Percentiles rank a stretch among this genome's conserved stretches.
Conservation (phyloP, 2,888 invertebrate species). For the Eurytoma californica region DNA sequence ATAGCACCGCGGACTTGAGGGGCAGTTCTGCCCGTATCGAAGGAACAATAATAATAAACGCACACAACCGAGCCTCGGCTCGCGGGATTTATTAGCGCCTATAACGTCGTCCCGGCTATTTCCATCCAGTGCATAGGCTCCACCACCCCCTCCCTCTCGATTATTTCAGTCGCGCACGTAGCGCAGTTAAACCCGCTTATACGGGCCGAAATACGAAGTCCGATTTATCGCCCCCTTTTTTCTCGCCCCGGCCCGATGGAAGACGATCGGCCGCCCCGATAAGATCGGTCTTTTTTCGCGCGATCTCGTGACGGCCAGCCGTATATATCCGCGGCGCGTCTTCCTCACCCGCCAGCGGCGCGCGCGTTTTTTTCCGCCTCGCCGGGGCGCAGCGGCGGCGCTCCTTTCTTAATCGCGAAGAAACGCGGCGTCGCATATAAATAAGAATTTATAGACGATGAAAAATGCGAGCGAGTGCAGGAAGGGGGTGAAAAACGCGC, state of each 20-base stretch:
- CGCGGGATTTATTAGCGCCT: conserved; percentile 17
- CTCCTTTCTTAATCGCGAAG: conserved; percentile 68
- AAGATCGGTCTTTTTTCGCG: background rate
- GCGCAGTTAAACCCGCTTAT: too few species aligned
- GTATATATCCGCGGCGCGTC: background rate
- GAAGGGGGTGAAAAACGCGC: conserved; percentile 33
- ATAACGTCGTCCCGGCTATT: background rate
- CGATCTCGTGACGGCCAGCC: background rate
- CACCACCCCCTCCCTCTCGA: too few species aligned
- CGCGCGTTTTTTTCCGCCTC: background rate
- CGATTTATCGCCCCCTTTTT: too few species aligned
- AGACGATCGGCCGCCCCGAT: background rate
- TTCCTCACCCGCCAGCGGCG: background rate
- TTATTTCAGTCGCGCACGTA: too few species aligned
- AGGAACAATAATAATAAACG: too few species aligned
- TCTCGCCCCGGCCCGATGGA: too few species aligned
- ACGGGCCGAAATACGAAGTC: too few species aligned
- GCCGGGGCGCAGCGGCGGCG: background rate
- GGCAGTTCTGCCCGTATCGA: too few species aligned
- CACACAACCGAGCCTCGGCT: background rate
- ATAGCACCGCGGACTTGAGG: background rate
- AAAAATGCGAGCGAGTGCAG: conserved; percentile 66
- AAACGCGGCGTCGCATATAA: conserved; percentile 74
- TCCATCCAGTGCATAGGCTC: background rate
- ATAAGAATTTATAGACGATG: conserved; percentile 75